Base-by-base conservation (phyloP, 2,797 vertebrate genomes). In the Myoxocephalus aenaeus region DNA sequence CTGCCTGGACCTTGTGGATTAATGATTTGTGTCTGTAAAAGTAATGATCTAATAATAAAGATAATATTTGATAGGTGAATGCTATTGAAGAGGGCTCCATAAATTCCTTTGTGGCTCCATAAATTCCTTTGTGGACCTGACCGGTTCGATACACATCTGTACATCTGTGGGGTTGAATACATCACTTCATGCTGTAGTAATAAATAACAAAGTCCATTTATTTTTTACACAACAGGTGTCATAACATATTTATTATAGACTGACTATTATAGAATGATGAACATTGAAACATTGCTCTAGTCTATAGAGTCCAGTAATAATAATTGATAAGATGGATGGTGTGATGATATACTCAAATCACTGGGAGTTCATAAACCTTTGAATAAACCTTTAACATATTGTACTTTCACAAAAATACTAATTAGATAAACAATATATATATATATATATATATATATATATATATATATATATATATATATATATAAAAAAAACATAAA, bases 151-250 rank as follows among this genome's bases (percentile, higher is more conserved):
- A 57, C 29, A 27, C 13, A 34, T 32, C 32, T 44, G 13, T 38
- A 75, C 32, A 42, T n/a, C 38, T 48, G 36, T 54, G 63, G 15
- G 57, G 56, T 63, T 32, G 62, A 38, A 82, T 17, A 29, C 7
- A 13, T 9, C 8, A 42, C 25, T 17, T n/a, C 4, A 65, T 71
- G 17, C 9, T 27, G 22, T 42, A 40, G 38, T 22, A 27, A 58
- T 67, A 71, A 76, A 75, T 75, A 70, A 79, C 75, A 78, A 80
- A 87, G 81, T 71, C 65, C 73, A 58, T 64, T 81, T 73, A 73
- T 5, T 58, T 64, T 72, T n/a, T 53, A 27, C 38, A 66, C 25
- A 64, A 22, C 18, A 6, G 18, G 44, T n/a, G 22, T 57, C 20
- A 40, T 87, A 63, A 83, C 79, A 61, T 57, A 66, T 65, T 73